Conservation (phyloP, 1,140 invertebrate genomes). For the Epicauta chinensis region DNA sequence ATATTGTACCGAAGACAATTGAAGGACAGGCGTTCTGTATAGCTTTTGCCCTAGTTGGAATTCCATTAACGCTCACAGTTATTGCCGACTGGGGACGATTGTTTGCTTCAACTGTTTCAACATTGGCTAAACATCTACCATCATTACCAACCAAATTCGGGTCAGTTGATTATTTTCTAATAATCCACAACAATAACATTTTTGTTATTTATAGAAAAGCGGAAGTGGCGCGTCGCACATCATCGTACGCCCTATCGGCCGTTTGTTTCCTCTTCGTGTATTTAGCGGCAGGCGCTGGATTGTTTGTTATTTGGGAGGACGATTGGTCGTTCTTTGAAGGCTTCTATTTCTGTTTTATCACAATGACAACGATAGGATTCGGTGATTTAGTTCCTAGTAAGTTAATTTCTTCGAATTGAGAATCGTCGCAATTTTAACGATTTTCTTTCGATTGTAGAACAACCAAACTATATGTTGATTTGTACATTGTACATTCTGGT, state of each 20-base stretch:
- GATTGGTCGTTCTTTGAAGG: slow-evolving; percentile 89
- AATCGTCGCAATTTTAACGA: neutral
- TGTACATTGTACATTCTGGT: slow-evolving; percentile 91
- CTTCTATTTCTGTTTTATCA: slow-evolving; percentile 92
- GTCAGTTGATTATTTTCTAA: slow-evolving; percentile 16
- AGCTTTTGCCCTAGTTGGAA: slow-evolving; percentile 86
- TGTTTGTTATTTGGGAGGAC: slow-evolving; percentile 69
- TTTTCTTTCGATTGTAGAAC: slow-evolving; percentile 55
- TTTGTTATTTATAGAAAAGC: slow-evolving; percentile 19
- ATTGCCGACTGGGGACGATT: slow-evolving; percentile 87
- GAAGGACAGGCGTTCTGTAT: slow-evolving; percentile 86
- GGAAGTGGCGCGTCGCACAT: slow-evolving; percentile 32
- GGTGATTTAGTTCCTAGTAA: slow-evolving; percentile 86
- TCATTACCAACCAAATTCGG: slow-evolving; percentile 34
- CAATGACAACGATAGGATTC: slow-evolving; percentile 92
- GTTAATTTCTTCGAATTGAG: slow-evolving; percentile 27
- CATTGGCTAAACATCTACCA: slow-evolving; percentile 54
- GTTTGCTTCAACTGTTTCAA: slow-evolving; percentile 72
- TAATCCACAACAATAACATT: neutral
- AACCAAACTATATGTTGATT: slow-evolving; percentile 80
- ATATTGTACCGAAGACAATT: slow-evolving; percentile 84
- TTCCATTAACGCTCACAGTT: slow-evolving; percentile 87
- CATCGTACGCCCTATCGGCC: slow-evolving; percentile 61
- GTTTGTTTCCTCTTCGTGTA: slow-evolving; percentile 70
- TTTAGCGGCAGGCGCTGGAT: slow-evolving; percentile 66